Evolutionary conservation across 2,113 vertebrate species (phyloP), one percentile per base, ranked within the genome.

Genomic region (Aspidoscelis tigris): DNA sequence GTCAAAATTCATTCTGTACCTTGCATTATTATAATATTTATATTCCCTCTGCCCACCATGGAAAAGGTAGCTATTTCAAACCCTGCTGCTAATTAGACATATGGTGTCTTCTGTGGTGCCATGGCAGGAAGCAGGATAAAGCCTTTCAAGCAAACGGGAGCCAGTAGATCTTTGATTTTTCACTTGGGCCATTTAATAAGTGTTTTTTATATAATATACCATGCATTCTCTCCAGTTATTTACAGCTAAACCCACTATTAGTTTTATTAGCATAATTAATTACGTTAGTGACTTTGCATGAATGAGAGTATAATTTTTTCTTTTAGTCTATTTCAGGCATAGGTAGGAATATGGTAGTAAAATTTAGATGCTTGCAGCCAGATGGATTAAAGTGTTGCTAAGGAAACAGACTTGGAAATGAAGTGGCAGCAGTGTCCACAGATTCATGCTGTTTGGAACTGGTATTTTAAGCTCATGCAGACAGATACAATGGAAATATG

Each of bases 381-480:
- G 89, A 92, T 94, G 92, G 88, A 87, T 94, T 94, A 88, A 86
- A 90, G 82, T 76, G 91, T 95, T 95, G 89, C 92, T 93, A 95
- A 89, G 93, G 92, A 90, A 95, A 94, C 86, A 41, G 86, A 81
- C 89, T 95, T 87, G 85, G 91, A 93, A 95, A 91, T 94, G 87
- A 92, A 93, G 86, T 90, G 92, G 85, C 82, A 92, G 87, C 86
- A 90, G 88, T 92, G 83, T 95, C 92, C 91, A 87, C 86, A 89
- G 88, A 93, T 94, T 94, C 90, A 92, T 87, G 77, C 89, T 89
- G 88, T 86, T 90, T 79, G 81, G 86, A 92, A 84, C 68, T 92
- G 88, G 43, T 93, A 93, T 94, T 93, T 93, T 94, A 81, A 91
- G 89, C 83, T 86, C 80, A 86, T 88, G 86, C 82, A 78, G 84